Evolutionary conservation across 2,113 vertebrate species (phyloP).

Genomic region (Limanda limanda): DNA sequence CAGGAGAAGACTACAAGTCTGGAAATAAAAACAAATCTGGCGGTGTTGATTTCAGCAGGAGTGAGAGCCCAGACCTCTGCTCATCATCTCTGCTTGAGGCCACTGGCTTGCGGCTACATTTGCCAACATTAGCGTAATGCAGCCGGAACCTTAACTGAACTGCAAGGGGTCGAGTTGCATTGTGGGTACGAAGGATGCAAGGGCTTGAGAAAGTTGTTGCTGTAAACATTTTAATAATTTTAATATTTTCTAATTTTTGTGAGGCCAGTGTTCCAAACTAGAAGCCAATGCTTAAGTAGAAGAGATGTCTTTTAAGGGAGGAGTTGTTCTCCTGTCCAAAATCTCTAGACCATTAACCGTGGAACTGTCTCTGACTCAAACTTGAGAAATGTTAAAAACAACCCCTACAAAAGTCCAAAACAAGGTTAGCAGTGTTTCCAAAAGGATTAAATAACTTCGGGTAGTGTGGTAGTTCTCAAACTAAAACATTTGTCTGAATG

Average conservation of each 20-base stretch:
- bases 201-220: neutral
- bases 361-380: neutral
- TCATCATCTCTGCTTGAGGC: neutral
- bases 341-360: neutral
- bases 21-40: neutral
- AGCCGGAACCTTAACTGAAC: neutral
- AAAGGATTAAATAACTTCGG: too few relatives aligned
- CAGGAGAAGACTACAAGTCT: neutral
- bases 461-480: too few relatives aligned
- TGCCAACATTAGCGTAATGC: neutral
- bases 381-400: neutral
- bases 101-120: slow-evolving; percentile 1
- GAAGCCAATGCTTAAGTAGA: too few relatives aligned
- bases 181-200: neutral
- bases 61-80: neutral
- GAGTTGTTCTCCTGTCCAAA: neutral
- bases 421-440: too few relatives aligned
- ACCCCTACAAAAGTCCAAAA: too few relatives aligned
- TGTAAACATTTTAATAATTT: neutral
- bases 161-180: neutral
- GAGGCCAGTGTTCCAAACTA: too few relatives aligned
- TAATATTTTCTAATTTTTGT: too few relatives aligned
- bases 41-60: neutral
- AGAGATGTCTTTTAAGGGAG: too few relatives aligned
- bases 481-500: too few relatives aligned